Evolutionary conservation across 2,888 invertebrate genomes (phyloP).

Genomic region (Mantis religiosa): DNA sequence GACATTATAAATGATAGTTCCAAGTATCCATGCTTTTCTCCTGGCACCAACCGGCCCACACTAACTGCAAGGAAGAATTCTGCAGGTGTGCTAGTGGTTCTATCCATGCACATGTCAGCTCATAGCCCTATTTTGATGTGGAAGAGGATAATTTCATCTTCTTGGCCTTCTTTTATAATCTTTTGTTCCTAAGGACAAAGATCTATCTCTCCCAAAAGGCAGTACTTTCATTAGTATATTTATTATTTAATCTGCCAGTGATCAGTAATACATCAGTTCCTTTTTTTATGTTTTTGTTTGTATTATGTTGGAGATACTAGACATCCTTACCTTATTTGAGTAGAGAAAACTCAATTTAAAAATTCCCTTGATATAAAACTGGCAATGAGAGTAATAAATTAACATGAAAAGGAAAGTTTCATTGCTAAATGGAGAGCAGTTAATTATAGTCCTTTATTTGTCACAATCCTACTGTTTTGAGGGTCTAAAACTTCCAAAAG

Average conservation of each 20-base stretch:
- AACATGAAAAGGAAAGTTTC: neutral
- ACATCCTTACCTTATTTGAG: neutral
- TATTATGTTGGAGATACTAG: neutral
- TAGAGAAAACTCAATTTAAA: neutral
- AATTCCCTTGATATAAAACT: neutral
- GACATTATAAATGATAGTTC: neutral
- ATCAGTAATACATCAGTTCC: neutral
- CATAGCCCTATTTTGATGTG: neutral
- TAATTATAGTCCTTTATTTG: neutral
- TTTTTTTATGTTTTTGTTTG: neutral
- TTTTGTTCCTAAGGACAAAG: neutral
- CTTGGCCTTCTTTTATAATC: neutral
- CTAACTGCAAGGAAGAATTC: slow-evolving; percentile 19
- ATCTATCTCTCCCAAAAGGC: neutral
- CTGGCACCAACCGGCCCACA: slow-evolving; percentile 2
- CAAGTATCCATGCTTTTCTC: neutral
- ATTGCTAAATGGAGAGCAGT: neutral
- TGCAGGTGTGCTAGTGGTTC: slow-evolving; percentile 19
- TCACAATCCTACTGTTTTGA: neutral
- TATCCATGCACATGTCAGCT: slow-evolving; percentile 19
- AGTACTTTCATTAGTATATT: neutral
- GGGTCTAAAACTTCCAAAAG: neutral
- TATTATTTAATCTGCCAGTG: neutral
- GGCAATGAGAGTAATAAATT: neutral
- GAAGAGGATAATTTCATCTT: neutral